phyloP scores from a whole-genome alignment of 1,140 invertebrate genomes.

The Tetragonula clypearis region DNA sequence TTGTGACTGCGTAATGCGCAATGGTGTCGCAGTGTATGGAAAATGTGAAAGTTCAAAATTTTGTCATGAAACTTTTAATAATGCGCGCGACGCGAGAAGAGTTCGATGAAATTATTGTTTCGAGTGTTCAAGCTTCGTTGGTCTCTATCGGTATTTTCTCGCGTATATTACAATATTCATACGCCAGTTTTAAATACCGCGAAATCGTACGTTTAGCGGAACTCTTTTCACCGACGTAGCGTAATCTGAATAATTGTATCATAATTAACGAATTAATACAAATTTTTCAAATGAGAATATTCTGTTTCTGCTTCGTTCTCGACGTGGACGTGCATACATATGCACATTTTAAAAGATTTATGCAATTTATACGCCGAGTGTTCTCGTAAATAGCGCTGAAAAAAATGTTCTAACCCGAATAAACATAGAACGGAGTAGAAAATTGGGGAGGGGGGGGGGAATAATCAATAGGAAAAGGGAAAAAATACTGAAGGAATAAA shows the following conservation, averaged over 20 bases:
- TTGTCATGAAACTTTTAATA: background rate
- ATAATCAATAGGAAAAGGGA: background rate
- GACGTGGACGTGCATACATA: background rate
- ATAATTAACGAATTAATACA: background rate
- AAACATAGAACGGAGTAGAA: background rate
- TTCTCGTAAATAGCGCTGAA: background rate
- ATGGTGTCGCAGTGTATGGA: background rate
- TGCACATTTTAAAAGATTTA: background rate
- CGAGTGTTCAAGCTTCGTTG: background rate
- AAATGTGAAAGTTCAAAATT: background rate
- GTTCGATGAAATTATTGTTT: background rate
- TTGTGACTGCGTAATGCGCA: background rate
- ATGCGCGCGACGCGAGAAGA: background rate
- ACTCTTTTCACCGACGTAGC: background rate
- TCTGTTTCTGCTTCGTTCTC: background rate
- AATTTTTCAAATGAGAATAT: background rate
- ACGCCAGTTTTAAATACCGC: background rate
- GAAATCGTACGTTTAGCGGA: background rate
- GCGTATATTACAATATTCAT: background rate
- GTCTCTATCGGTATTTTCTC: background rate
- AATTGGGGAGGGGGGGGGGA: background rate
- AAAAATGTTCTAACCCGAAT: background rate
- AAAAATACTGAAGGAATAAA: too few relatives aligned
- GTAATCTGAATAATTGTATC: background rate
- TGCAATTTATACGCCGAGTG: background rate